Evolutionary conservation across 2,113 vertebrate genomes (phyloP).

Genomic region (Natator depressus): DNA sequence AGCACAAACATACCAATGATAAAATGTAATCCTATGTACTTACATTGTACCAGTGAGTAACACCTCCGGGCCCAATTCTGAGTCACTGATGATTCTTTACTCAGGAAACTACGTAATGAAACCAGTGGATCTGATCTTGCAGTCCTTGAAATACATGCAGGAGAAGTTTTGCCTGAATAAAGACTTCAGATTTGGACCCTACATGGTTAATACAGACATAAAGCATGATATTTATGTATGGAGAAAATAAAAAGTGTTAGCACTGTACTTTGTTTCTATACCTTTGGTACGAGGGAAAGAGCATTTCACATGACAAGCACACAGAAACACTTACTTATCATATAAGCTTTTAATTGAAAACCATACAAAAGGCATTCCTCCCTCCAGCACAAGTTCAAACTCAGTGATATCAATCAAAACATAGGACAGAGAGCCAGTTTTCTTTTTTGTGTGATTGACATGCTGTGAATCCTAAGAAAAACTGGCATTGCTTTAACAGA

Average conservation of each 20-base stretch:
- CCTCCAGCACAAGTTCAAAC: neutral
- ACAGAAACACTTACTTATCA: neutral
- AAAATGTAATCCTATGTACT: neutral
- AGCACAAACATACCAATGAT: neutral
- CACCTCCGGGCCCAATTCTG: neutral
- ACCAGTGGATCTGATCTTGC: neutral
- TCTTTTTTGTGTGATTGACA: neutral
- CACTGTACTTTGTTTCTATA: neutral
- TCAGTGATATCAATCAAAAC: neutral
- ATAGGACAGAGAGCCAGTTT: neutral
- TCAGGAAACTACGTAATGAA: neutral
- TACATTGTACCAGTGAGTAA: neutral
- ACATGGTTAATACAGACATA: neutral
- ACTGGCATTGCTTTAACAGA: neutral
- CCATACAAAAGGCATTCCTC: neutral
- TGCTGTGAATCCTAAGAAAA: neutral
- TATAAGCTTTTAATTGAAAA: neutral
- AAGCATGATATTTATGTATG: neutral
- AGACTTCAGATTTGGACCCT: neutral
- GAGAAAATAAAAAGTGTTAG: neutral
- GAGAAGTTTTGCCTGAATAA: neutral
- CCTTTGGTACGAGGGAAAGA: neutral
- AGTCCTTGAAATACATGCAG: neutral
- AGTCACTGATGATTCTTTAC: neutral
- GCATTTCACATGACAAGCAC: neutral